Base-by-base conservation (phyloP, 2,888 invertebrate species). In the Mythimna ferrago region DNA sequence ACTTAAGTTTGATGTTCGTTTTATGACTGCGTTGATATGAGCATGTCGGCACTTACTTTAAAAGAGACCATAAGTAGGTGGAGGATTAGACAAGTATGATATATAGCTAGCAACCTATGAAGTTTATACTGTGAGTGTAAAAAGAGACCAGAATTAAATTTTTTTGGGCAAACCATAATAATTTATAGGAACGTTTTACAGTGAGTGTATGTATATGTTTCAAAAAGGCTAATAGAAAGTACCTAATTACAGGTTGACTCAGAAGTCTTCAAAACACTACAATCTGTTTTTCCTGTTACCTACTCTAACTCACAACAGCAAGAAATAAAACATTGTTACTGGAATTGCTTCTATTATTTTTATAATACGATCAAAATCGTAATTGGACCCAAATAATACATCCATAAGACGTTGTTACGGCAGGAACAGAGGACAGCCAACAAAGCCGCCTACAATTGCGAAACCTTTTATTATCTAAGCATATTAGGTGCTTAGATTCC, bases 401-500 rank as follows among this genome's bases (percentile, higher is more conserved):
- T 63, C 72, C 58, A 61, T 72, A 78, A 80, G 77, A 81, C 74
- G 73, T 67, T 78, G 76, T 73, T 81, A 77, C 73, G 61, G 44
- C 64, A 76, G 85, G 82, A 82, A 85, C 84, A 85, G 77, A 74
- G 64, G 71, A 76, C 76, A 54, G 57, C 65, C 67, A 79, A 85
- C 82, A 84, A 86, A 81, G 79, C 71, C 80, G 51, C 56, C 64
- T 77, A 86, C 81, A 84, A 94, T 94, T 90, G 91, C 87, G 91
- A 94, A 94, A 92, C 91, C 93, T 94, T 94, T 93, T 94, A 94
- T 94, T 93, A 94, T 92, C 92, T 92, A 93, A 95, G 92, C 92
- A 93, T 94, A 95, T 94, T 94, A 94, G 92, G 89, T 93, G 92
- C 92, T 93, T 92, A 91, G 92, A 93, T 89, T 91, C 92, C 92